A percentile compares a stretch with the other conserved stretches of the same genome.
phyloP scores from a whole-genome alignment of 1,140 invertebrate species.

The Drosophila navojoa region DNA sequence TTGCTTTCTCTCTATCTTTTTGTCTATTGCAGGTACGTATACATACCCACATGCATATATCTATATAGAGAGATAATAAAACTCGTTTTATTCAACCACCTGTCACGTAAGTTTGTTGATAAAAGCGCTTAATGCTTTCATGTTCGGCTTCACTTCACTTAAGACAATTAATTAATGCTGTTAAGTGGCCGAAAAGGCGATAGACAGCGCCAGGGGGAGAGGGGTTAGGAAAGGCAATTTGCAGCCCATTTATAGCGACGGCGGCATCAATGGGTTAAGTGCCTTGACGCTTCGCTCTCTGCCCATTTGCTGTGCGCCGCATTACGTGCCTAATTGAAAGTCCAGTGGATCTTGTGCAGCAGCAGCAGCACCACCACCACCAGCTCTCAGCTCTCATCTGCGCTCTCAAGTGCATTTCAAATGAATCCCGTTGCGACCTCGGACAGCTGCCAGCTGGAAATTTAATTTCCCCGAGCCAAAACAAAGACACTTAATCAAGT shows the following conservation, averaged over 20 bases:
- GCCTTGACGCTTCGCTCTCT: constrained; percentile 13
- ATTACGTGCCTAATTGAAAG: constrained; percentile 62
- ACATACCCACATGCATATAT: background rate
- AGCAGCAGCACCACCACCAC: background rate
- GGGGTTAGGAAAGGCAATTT: constrained; percentile 28
- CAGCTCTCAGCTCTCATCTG: constrained; percentile 17
- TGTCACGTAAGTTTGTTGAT: constrained; percentile 31
- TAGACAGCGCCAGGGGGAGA: too few species aligned
- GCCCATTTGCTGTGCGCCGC: constrained; percentile 2
- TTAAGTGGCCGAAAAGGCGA: constrained; percentile 43
- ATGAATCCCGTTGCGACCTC: constrained; percentile 19
- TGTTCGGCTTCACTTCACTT: constrained; percentile 23
- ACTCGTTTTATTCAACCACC: constrained; percentile 6
- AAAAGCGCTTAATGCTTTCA: constrained; percentile 27
- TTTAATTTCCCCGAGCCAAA: constrained; percentile 16
- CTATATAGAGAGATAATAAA: background rate
- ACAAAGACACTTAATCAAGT: constrained; percentile 25
- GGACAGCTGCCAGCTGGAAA: constrained; percentile 33
- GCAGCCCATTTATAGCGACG: constrained; percentile 43
- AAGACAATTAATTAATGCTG: constrained; percentile 57
- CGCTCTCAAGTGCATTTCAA: constrained; percentile 12
- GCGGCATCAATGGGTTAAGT: constrained; percentile 59
- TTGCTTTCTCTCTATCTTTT: constrained; percentile 27
- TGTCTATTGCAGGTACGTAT: constrained; percentile 48
- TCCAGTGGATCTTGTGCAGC: constrained; percentile 53